Base-by-base conservation (phyloP, 1,140 invertebrate genomes). In the Tachypleus tridentatus region DNA sequence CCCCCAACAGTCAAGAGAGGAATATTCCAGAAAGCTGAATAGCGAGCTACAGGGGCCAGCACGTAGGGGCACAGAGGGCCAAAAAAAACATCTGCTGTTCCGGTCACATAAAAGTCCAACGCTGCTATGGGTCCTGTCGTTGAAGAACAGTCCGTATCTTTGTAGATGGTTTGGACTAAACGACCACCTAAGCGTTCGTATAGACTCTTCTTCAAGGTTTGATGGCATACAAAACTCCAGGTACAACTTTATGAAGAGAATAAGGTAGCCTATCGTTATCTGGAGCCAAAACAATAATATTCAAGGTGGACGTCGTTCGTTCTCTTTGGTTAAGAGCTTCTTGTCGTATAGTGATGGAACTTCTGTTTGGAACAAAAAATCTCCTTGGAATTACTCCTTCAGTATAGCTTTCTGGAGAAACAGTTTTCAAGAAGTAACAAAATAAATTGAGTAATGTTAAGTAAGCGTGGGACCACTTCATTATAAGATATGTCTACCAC, bases 51-150 rank as follows among this genome's bases (percentile, higher is more conserved):
- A 1, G 92, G 91, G 1, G 92, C 91, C 62, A 96, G 82, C 4
- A 89, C 89, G 76, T 93, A 96, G 70, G 93, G 90, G 76, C 92
- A 96, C 3, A 91, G 85, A 0, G 93, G 88, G 0, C 93, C 93
- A 70, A 96, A 82, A 73, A 95, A 91, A 1, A 87, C 89, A 77
- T 95, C 88, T 83, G 82, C 72, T 68, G 76, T 69, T 66, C 71
- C 52, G 9, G 57, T 56, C 63, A 82, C 82, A 74, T 88, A 86
- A 68, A 90, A 86, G 61, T 89, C 86, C 73, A 90, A 87, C 4
- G 88, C 87, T 4, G 85, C 86, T 5, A 91, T 76, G 0, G 88
- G 86, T 3, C 88, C 89, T 58, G 83, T 81, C 1, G 84, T 85
- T 4, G 87, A 88, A 4, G 88, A 89, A 73, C 88, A 91, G 11